These are phyloP conservation scores for Pseudoatta argentina DNA, from an alignment of 1,140 invertebrate species.

Conservation along the genomic window DNA sequence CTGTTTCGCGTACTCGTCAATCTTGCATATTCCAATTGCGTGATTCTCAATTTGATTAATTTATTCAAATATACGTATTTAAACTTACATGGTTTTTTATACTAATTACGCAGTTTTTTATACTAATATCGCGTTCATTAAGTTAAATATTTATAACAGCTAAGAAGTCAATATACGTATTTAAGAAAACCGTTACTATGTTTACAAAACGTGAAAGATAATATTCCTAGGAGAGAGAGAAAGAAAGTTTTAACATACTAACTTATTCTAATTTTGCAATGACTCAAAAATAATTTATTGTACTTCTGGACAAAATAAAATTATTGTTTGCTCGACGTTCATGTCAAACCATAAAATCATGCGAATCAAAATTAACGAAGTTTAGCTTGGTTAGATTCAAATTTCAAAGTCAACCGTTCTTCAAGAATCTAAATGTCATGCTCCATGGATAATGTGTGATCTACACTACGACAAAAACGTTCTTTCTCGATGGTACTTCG, in stretches of 20 bases:
- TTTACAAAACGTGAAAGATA: background rate
- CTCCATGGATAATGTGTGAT: conserved; percentile 47
- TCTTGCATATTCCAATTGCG: conserved; percentile 6
- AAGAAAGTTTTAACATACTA: no score
- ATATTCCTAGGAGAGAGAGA: no score
- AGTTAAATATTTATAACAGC: background rate
- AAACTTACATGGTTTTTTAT: background rate
- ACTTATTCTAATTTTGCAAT: background rate
- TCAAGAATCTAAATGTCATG: conserved; percentile 49
- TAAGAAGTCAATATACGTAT: background rate
- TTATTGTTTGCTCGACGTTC: background rate
- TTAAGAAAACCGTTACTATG: background rate
- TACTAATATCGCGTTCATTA: background rate
- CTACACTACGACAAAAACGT: conserved; percentile 54
- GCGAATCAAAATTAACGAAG: conserved; percentile 50
- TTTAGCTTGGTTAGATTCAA: conserved; percentile 49
- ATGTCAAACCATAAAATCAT: conserved; percentile 24
- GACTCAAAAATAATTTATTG: background rate
- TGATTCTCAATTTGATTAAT: background rate
- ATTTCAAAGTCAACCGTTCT: conserved; percentile 50
- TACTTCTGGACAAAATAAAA: background rate
- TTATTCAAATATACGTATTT: conserved; percentile 1
- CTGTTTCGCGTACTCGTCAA: conserved; percentile 39
- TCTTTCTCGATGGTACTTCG: conserved; percentile 31
- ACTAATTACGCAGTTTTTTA: background rate